Conservation (phyloP, 2,113 vertebrate species). For the Cynopterus brachyotis region DNA sequence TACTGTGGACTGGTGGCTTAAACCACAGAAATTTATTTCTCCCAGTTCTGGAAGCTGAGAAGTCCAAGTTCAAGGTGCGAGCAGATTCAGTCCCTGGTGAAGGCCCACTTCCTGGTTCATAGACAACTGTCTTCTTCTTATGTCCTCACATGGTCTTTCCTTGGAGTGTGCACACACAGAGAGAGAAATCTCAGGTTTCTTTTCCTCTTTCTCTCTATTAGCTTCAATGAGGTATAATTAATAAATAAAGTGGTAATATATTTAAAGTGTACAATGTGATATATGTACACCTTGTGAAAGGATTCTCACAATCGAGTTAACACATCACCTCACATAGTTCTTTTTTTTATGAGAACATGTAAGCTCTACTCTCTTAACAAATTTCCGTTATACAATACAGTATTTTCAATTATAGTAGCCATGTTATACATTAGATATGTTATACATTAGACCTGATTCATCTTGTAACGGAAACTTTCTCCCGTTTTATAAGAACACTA, state of each 20-base stretch:
- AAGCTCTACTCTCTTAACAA: neutral
- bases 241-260: neutral
- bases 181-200: neutral
- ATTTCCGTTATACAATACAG: neutral
- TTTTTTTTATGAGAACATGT: neutral
- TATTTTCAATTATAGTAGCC: neutral
- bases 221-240: neutral
- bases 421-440: neutral
- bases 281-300: neutral
- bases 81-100: neutral
- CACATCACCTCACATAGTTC: too few relatives aligned
- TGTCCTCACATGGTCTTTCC: neutral
- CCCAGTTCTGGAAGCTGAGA: neutral
- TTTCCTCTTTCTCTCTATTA: neutral
- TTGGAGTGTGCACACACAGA: neutral
- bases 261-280: neutral
- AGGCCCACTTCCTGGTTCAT: neutral
- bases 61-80: too few relatives aligned
- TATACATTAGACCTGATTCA: neutral
- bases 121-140: neutral
- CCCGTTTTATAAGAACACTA: neutral
- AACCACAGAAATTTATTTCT: neutral
- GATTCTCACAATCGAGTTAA: neutral
- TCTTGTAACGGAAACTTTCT: neutral
- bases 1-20: neutral